Percentiles rank a stretch among this genome's conserved stretches.
These are phyloP conservation scores for Sus scrofa DNA, from an alignment of 2,113 vertebrate genomes.

Conservation along the genomic window DNA sequence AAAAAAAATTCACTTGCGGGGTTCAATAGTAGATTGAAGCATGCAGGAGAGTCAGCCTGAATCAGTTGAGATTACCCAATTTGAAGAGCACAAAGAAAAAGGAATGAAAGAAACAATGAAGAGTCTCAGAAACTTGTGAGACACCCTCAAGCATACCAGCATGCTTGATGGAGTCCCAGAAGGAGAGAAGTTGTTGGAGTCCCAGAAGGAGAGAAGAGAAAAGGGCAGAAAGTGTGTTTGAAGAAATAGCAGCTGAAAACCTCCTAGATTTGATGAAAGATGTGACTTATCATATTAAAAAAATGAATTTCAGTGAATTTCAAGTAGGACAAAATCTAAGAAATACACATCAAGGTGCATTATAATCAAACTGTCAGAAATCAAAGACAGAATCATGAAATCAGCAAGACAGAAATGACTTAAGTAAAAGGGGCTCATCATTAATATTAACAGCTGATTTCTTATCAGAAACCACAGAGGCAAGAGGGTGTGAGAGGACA, in stretches of 20 bases:
- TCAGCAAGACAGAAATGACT: background rate
- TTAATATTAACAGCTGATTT: background rate
- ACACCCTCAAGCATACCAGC: background rate
- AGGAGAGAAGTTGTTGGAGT: background rate
- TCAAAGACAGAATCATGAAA: background rate
- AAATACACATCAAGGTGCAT: background rate
- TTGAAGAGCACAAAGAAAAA: background rate
- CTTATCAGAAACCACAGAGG: background rate
- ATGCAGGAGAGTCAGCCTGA: background rate
- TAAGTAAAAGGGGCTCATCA: background rate
- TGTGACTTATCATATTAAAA: background rate
- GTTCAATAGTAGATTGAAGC: background rate
- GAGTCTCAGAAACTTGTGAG: background rate
- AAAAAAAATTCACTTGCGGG: background rate
- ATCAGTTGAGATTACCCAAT: background rate
- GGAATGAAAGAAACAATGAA: background rate
- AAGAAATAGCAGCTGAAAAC: background rate
- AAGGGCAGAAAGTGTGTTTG: background rate
- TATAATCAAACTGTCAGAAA: background rate
- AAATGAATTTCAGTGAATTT: background rate
- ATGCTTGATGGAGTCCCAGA: too few species aligned
- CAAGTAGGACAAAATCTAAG: background rate
- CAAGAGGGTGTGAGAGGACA: background rate
- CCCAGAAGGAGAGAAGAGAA: background rate
- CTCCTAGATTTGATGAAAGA: background rate